Conservation (phyloP, 2,888 invertebrate species). For the Tetheella fluctuosa region DNA sequence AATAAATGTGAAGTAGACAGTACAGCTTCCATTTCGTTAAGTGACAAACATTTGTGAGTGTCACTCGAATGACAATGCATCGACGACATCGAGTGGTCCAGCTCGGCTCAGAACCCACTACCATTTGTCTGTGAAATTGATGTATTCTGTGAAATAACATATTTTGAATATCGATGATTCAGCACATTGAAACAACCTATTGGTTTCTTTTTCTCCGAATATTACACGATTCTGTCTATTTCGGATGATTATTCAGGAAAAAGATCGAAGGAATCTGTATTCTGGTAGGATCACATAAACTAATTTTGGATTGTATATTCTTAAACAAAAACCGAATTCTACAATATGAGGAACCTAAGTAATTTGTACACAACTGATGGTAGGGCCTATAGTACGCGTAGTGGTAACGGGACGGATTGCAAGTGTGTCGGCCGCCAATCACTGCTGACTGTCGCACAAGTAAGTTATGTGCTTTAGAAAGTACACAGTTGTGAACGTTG, state of each 20-base stretch:
- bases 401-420: constrained; percentile 62
- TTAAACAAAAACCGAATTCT: no score
- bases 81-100: constrained; percentile 59
- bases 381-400: neutral
- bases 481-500: constrained; percentile 47
- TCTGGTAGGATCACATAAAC: no score
- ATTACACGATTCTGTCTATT: no score
- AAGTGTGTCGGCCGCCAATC: constrained; percentile 74
- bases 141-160: constrained; percentile 12
- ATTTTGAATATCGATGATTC: neutral
- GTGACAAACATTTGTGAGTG: constrained; percentile 74
- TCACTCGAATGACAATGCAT: constrained; percentile 69
- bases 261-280: no score
- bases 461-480: constrained; percentile 63
- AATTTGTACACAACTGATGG: neutral
- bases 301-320: constrained; percentile 19
- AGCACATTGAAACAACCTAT: no score
- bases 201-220: no score
- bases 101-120: constrained; percentile 45
- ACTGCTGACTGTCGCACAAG: constrained; percentile 47
- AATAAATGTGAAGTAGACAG: constrained; percentile 38
- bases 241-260: no score
- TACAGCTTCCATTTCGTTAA: constrained; percentile 51
- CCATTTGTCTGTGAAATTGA: constrained; percentile 39
- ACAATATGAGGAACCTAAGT: neutral